Percentiles rank a stretch among this genome's conserved stretches.
phyloP scores from a whole-genome alignment of 2,888 invertebrate genomes.

The Schizaphis graminum region DNA sequence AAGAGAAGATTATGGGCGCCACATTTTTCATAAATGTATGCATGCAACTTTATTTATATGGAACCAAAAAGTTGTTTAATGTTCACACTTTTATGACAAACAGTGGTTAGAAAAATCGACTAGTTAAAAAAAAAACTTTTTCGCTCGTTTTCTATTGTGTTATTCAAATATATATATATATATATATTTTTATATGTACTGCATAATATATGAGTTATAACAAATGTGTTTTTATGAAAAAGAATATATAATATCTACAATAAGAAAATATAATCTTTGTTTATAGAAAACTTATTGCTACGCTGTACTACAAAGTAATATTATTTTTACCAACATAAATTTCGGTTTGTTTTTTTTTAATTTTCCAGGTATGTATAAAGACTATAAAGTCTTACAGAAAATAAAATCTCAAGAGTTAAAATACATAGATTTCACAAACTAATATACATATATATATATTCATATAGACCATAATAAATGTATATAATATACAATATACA shows the following conservation, averaged over 20 bases:
- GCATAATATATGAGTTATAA: constrained; percentile 4
- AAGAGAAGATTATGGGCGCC: constrained; percentile 28
- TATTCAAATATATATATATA: constrained; percentile 21
- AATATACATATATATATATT: neutral
- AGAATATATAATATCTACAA: neutral
- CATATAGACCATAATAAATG: neutral
- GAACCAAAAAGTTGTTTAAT: constrained; percentile 39
- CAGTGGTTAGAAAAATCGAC: neutral
- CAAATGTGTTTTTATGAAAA: constrained; percentile 13
- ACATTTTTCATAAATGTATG: constrained; percentile 27
- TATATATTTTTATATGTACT: neutral
- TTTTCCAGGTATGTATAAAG: neutral
- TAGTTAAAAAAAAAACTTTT: constrained; percentile 38
- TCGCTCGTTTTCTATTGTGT: neutral
- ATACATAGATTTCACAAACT: neutral
- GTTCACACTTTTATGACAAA: constrained; percentile 37
- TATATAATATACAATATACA: no score
- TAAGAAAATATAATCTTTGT: constrained; percentile 4
- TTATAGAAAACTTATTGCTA: neutral
- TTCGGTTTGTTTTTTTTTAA: neutral
- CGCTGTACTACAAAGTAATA: neutral
- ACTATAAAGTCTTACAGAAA: neutral
- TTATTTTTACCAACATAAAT: neutral
- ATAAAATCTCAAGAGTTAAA: neutral
- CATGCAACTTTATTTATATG: constrained; percentile 14